Evolutionary conservation across 1,140 invertebrate genomes (phyloP), one percentile per base, ranked within the genome.

Genomic region (Ruditapes philippinarum): DNA sequence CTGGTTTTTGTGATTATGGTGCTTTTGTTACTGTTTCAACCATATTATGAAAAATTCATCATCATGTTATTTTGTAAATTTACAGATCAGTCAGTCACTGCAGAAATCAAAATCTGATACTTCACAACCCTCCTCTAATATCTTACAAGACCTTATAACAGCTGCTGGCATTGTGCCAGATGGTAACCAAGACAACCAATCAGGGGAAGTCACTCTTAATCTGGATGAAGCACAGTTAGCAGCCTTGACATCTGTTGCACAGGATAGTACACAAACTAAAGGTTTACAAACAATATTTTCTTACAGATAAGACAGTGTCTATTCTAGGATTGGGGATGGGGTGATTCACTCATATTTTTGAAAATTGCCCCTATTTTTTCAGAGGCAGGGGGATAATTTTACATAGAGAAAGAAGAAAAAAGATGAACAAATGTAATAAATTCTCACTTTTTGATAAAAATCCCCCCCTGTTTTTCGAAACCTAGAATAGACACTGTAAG

Each of bases 121-220:
- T 85, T 87, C 2, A 89, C 92, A 57, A 90, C 91, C 31, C 91
- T 92, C 38, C 70, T 95, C 74, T 84, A 93, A 92, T 33, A 88
- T 95, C 38, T 86, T 95, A 28, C 94, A 94, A 42, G 95, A 95
- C 80, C 74, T 95, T 25, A 95, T 95, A 14, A 93, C 95, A 28
- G 94, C 95, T 28, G 94, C 93, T 89, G 93, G 94, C 17, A 94
- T 95, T 36, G 84, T 84, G 33, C 91, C 93, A 12, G 93, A 94
- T n/a, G 60, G 73, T 17, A 80, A 70, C 12, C 49, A 62, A 31
- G 90, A 91, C 11, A 79, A 80, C 57, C 89, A 83, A 14, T 28
- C 80, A 38, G 90, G 92, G 22, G 92, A 92, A 76, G 90, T 91
- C 31, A 90, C 89, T 42, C 90, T 92, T 1, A 91, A 91, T 51